Evolutionary conservation across 2,888 invertebrate species (phyloP).

Genomic region (Clunio marinus): DNA sequence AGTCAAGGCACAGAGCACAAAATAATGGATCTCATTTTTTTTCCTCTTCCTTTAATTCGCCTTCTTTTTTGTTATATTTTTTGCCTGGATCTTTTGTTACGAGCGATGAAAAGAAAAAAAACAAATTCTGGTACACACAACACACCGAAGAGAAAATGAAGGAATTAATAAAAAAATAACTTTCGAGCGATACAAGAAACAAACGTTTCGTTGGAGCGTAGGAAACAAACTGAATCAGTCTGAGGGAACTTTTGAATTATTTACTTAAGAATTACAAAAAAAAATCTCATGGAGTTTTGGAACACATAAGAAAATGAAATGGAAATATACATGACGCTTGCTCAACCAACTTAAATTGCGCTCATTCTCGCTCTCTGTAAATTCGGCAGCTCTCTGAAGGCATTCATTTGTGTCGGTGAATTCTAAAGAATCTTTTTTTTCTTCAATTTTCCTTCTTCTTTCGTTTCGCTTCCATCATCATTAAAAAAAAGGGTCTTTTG

Average conservation of each 20-base stretch:
- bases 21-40: conserved; percentile 27
- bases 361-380: conserved; percentile 19
- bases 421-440: conserved; percentile 34
- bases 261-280: not conserved
- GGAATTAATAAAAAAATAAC: conserved; percentile 5
- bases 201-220: conserved; percentile 26
- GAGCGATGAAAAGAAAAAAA: conserved; percentile 14
- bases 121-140: not conserved
- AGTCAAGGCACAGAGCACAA: conserved; percentile 25
- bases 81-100: conserved; percentile 34
- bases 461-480: conserved; percentile 24
- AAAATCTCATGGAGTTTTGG: not conserved
- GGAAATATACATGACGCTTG: conserved; percentile 8
- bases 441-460: conserved; percentile 10
- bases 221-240: conserved; percentile 27
- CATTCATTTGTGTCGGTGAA: not conserved
- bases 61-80: conserved; percentile 18
- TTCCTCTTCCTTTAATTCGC: not conserved
- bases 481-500: conserved; percentile 36
- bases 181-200: not conserved
- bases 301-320: conserved; percentile 28
- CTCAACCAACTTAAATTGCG: conserved; percentile 20
- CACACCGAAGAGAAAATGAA: not conserved
- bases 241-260: conserved; percentile 25
- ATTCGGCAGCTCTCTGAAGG: conserved; percentile 1